phyloP scores from a whole-genome alignment of 1,140 invertebrate genomes.

The Cydia splendana region DNA sequence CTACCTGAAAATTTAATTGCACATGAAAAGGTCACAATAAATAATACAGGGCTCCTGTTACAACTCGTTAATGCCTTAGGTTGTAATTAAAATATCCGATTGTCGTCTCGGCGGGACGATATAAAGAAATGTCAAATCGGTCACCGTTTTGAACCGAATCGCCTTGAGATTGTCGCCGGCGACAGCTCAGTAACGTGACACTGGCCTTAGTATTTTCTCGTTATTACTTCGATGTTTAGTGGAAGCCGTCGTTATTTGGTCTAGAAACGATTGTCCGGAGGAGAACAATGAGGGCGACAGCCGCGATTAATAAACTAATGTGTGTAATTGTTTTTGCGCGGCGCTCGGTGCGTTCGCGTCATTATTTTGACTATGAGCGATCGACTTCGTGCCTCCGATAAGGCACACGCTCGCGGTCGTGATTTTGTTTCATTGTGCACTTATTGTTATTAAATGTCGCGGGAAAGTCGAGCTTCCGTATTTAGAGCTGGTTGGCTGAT shows the following conservation, averaged over 20 bases:
- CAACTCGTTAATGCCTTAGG: conserved; percentile 6
- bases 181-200: conserved; percentile 56
- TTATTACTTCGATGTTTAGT: conserved; percentile 50
- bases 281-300: conserved; percentile 66
- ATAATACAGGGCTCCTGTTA: conserved; percentile 14
- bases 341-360: conserved; percentile 42
- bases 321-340: conserved; percentile 61
- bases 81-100: conserved; percentile 31
- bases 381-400: conserved; percentile 68
- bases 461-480: conserved; percentile 54
- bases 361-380: conserved; percentile 74
- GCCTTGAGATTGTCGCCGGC: conserved; percentile 48
- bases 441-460: conserved; percentile 55
- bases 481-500: conserved; percentile 38
- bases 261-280: conserved; percentile 69
- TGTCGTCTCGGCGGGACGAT: conserved; percentile 2
- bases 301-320: conserved; percentile 75
- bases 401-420: conserved; percentile 56
- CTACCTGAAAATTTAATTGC: conserved; percentile 10
- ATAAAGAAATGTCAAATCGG: conserved; percentile 32
- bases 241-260: conserved; percentile 68
- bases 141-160: conserved; percentile 35
- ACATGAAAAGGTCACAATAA: conserved; percentile 5
- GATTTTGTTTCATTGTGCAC: conserved; percentile 53
- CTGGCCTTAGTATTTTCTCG: conserved; percentile 52